Percentiles rank a stretch among this genome's conserved stretches.
phyloP scores from a whole-genome alignment of 2,888 invertebrate species.

The Lepidocyrtinus sp. region DNA sequence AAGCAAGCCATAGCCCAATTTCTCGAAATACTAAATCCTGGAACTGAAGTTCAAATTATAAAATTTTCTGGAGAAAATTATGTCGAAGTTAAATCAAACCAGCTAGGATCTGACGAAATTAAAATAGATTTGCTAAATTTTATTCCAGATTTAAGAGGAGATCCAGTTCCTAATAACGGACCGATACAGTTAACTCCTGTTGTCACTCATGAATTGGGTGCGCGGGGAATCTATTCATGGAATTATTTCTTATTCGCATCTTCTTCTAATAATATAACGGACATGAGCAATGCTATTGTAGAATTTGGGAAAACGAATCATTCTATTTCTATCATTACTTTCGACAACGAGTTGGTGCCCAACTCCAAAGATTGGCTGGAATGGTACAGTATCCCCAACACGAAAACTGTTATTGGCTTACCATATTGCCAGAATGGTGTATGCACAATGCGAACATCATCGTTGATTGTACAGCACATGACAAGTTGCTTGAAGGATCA shows the following conservation, averaged over 20 bases:
- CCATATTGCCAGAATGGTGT: constrained; percentile 43
- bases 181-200: not conserved
- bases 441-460: constrained; percentile 26
- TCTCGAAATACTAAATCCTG: constrained; percentile 21
- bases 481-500: constrained; percentile 37
- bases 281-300: constrained; percentile 29
- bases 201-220: not conserved
- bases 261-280: not conserved
- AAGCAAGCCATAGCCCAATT: constrained; percentile 62
- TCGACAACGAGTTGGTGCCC: constrained; percentile 36
- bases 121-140: not conserved
- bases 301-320: constrained; percentile 22
- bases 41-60: constrained; percentile 6
- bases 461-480: constrained; percentile 47
- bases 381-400: constrained; percentile 62
- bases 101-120: not conserved
- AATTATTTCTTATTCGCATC: constrained; percentile 22
- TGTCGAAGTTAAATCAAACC: not conserved
- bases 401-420: constrained; percentile 52
- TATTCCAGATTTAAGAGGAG: constrained; percentile 22
- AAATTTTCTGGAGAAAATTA: constrained; percentile 2
- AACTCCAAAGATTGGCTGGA: constrained; percentile 56
- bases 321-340: constrained; percentile 59
- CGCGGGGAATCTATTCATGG: not conserved
- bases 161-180: not conserved